Percentiles rank a stretch among this genome's conserved stretches.
These are phyloP conservation scores for Cetoscarus ocellatus DNA, from an alignment of 2,797 vertebrate genomes.

Conservation along the genomic window DNA sequence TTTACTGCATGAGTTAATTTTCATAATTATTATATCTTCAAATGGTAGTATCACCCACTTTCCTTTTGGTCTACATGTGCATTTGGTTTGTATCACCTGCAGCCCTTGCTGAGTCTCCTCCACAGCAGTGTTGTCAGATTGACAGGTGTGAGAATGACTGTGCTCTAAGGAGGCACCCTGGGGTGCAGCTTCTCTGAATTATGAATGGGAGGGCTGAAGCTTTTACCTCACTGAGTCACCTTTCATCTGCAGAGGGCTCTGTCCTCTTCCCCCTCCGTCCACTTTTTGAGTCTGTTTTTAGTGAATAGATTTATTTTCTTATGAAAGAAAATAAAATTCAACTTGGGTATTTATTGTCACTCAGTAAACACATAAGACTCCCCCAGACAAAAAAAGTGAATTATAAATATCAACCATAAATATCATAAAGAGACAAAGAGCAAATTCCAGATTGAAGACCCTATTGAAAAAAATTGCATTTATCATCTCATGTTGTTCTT, in stretches of 20 bases:
- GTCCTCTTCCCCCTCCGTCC: background rate
- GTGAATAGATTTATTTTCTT: constrained; percentile 7
- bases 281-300: background rate
- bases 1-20: background rate
- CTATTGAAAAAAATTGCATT: no score
- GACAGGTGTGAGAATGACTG: constrained; percentile 51
- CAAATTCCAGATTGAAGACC: no score
- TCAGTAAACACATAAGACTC: background rate
- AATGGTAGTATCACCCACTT: background rate
- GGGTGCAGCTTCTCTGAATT: constrained; percentile 60
- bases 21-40: no score
- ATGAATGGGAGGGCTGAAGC: constrained; percentile 59
- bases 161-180: constrained; percentile 36
- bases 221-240: constrained; percentile 40
- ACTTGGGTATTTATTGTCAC: background rate
- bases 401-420: no score
- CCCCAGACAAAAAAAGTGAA: no score
- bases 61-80: background rate
- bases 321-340: background rate
- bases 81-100: constrained; percentile 11
- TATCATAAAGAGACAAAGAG: no score
- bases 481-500: no score
- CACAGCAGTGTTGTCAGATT: constrained; percentile 38
- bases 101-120: background rate
- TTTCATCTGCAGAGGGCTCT: constrained; percentile 23